A percentile compares a stretch with the other conserved stretches of the same genome.
These are phyloP conservation scores for Tragopan temminckii DNA, from an alignment of 2,797 vertebrate species.

Conservation along the genomic window DNA sequence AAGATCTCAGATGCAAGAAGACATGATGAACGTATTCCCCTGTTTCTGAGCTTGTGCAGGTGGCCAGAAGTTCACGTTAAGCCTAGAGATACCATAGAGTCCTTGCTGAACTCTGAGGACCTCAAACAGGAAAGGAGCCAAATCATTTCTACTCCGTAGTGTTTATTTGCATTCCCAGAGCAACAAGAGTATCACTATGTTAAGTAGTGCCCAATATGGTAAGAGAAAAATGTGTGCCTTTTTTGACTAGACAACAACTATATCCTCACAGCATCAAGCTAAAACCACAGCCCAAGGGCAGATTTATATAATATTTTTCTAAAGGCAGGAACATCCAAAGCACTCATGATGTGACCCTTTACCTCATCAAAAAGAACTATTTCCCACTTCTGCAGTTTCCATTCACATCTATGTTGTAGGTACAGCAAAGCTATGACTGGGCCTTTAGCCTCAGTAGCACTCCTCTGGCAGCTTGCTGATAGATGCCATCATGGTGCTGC, in stretches of 20 bases:
- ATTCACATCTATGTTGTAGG: fast-evolving
- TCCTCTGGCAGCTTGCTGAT: fast-evolving
- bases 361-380: not conserved
- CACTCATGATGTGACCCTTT: fast-evolving
- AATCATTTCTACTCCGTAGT: not conserved
- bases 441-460: fast-evolving
- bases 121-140: not conserved
- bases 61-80: not conserved
- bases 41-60: no score
- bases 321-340: not conserved
- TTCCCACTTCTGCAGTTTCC: not conserved
- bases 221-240: not conserved
- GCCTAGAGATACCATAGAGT: not conserved
- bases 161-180: not conserved
- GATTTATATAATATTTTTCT: not conserved
- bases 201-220: not conserved
- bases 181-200: not conserved
- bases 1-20: not conserved
- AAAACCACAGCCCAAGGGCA: not conserved
- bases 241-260: not conserved
- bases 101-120: not conserved
- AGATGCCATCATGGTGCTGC: fast-evolving
- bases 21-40: fast-evolving
- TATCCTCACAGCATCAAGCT: not conserved
- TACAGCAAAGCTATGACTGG: fast-evolving